Evolutionary conservation across 2,888 invertebrate species (phyloP), one percentile per base, ranked within the genome.

Genomic region (Dryobota labecula): DNA sequence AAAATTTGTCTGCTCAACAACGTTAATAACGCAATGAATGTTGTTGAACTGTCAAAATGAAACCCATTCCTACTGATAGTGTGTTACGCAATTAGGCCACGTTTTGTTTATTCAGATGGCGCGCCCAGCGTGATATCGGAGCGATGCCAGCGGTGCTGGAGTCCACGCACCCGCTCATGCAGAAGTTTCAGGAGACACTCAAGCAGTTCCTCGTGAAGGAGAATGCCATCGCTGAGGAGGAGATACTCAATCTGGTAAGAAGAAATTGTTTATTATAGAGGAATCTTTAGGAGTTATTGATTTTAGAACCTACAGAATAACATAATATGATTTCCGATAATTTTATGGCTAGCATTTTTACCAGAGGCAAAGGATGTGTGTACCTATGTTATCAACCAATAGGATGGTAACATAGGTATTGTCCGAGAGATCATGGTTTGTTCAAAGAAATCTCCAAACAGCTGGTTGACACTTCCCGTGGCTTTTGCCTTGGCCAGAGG

Each of bases 81-180:
- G n/a, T n/a, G n/a, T n/a, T n/a, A n/a, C n/a, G n/a, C n/a, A n/a
- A n/a, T n/a, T n/a, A n/a, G n/a, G n/a, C n/a, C n/a, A n/a, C n/a
- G 2, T 68, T 49, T 38, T 27, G 7, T n/a, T 9, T 0, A 30
- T 9, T 1, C 45, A 95, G 95, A 88, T 95, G 94, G 95, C 94
- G 94, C 45, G 87, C 74, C 33, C 90, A 91, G 18, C 91, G 93
- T 2, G 89, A 90, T 2, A 77, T 92, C 15, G 93, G 92, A 20
- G 91, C 92, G 24, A 89, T 95, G 93, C 95, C 96, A 0, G 95
- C 96, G 6, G 96, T 97, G 45, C 92, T 98, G 77, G 97, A 97
- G 74, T 96, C 98, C 0, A 96, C 97, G 67, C 98, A 98, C 91
- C 98, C 97, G 0, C 94, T 98, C 61, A 97, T 98, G 96, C 96